Conservation (phyloP, 2,888 invertebrate genomes). For the Spisula subtruncata region DNA sequence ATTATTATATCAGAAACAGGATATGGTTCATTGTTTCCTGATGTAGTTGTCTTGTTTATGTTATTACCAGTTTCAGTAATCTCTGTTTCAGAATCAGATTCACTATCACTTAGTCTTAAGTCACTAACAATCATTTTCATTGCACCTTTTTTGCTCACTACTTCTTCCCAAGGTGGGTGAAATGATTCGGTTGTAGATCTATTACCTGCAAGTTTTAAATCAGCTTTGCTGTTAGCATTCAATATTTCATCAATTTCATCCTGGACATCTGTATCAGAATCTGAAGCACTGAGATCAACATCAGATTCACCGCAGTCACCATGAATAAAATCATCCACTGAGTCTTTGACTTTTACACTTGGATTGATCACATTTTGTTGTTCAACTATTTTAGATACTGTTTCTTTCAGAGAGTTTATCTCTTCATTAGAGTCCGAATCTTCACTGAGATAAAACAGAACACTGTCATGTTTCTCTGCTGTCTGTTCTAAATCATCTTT, state of each 20-base stretch:
- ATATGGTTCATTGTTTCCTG: neutral
- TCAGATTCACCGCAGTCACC: slow-evolving; percentile 42
- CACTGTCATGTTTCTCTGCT: slow-evolving; percentile 9
- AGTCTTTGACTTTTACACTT: neutral
- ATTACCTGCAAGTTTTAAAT: neutral
- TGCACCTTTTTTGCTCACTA: neutral
- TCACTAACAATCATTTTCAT: slow-evolving; percentile 42
- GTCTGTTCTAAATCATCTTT: slow-evolving; percentile 18
- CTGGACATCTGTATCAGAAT: slow-evolving; percentile 41
- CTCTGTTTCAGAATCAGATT: slow-evolving; percentile 25
- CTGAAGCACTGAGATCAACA: slow-evolving; percentile 48
- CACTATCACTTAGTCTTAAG: slow-evolving; percentile 42
- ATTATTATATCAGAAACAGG: neutral
- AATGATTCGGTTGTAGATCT: neutral
- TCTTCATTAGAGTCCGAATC: slow-evolving; percentile 18
- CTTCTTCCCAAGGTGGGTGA: neutral
- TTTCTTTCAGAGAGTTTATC: neutral
- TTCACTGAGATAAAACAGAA: slow-evolving; percentile 45
- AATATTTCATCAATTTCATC: slow-evolving; percentile 39
- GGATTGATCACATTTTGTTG: neutral
- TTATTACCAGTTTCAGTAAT: neutral
- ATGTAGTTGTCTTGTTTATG: neutral
- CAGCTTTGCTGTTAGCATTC: neutral
- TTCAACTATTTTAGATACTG: neutral
- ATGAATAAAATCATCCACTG: neutral